phyloP scores from a whole-genome alignment of 2,113 vertebrate genomes.

The Castor canadensis region DNA sequence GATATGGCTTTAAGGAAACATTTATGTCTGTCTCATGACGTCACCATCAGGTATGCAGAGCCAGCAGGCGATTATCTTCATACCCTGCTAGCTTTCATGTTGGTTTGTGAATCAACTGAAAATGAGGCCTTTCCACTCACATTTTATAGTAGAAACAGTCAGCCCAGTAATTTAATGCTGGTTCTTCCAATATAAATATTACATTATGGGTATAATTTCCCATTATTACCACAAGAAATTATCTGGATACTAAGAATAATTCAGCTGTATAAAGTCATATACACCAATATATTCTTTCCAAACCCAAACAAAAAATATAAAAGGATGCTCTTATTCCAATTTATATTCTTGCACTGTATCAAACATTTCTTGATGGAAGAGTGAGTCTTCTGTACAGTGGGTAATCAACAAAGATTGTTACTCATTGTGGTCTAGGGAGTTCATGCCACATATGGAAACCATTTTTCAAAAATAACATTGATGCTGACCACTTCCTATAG shows the following conservation, averaged over 20 bases:
- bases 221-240: constrained; percentile 74
- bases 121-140: constrained; percentile 39
- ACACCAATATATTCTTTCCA: constrained; percentile 53
- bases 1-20: constrained; percentile 18
- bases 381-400: not conserved
- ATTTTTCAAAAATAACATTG: not conserved
- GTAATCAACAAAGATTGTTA: not conserved
- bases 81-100: constrained; percentile 49
- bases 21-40: not conserved
- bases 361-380: not conserved
- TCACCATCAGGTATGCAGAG: not conserved
- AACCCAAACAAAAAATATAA: constrained; percentile 23
- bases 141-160: constrained; percentile 57
- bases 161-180: constrained; percentile 67
- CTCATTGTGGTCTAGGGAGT: not conserved
- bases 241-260: constrained; percentile 77
- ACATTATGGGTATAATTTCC: constrained; percentile 67
- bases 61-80: not conserved
- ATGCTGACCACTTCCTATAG: not conserved
- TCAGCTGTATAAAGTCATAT: constrained; percentile 65
- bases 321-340: not conserved
- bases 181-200: constrained; percentile 70
- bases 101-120: constrained; percentile 62
- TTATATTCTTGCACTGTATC: constrained; percentile 29
- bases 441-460: not conserved